Base-by-base conservation (phyloP, 1,140 invertebrate genomes). In the Drosophila ercepeae region DNA sequence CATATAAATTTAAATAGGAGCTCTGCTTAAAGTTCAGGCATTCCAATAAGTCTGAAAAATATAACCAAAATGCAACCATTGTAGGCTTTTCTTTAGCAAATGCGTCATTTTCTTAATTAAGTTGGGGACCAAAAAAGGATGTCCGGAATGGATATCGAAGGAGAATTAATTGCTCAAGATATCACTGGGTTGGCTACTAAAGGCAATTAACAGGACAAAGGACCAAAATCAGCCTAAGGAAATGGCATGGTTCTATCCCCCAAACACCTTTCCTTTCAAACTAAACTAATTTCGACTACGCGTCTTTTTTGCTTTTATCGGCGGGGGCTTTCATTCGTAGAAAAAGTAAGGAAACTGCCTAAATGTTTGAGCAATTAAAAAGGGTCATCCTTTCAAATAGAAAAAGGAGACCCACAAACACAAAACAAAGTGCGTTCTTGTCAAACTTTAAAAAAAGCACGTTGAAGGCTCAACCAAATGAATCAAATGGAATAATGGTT, bases 341-440 rank as follows among this genome's bases (percentile, higher is more conserved):
- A 39, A 44, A 49, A 50, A 49, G 34, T 25, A 61, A 13, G 46
- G 45, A 68, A 68, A 60, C 23, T 36, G 41, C 59, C 41, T 59
- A 72, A 81, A 59, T 81, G 65, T 68, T 70, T 52, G 23, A 39
- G 49, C 77, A 83, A 83, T 83, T 78, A 78, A 78, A 83, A 83
- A 84, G 60, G 79, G 79, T 75, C 79, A 48, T 48, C 25, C 45
- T 36, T 39, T 32, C 39, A 21, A 52, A 52, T 53, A 60, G 59
- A 34, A 72, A 67, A 72, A 23, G 25, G 48, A 61, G 42, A 16
- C 25, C 52, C 25, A 21, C 29, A 44, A 73, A 25, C 21, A 49
- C 49, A 59, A 59, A 49, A 29, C 14, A 50, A 51, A 7, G 16
- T 32, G 8, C 13, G 8, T 54, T 69, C 50, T 71, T 61, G 29